Evolutionary conservation across 2,797 vertebrate genomes (phyloP).

Genomic region (Danionella dracula): DNA sequence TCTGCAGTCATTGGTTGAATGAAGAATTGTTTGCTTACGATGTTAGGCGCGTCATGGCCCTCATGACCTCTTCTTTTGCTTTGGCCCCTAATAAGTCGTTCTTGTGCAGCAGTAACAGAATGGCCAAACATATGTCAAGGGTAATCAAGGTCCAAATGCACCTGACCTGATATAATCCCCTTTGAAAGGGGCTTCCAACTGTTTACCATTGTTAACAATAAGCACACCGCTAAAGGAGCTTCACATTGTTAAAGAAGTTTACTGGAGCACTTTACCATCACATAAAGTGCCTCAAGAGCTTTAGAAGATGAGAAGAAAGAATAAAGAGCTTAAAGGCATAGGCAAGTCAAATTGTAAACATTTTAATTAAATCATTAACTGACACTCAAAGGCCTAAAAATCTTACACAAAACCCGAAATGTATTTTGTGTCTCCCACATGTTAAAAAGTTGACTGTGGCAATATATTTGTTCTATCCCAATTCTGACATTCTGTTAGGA

Average conservation of each 20-base stretch:
- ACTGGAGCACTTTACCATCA: conserved; percentile 65
- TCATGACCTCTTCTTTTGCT: conserved; percentile 55
- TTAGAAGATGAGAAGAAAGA: conserved; percentile 51
- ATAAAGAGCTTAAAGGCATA: not conserved
- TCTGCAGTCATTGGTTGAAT: conserved; percentile 45
- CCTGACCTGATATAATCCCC: conserved; percentile 79
- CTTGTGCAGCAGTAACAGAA: conserved; percentile 71
- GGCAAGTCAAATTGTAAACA: not conserved
- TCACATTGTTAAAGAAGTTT: conserved; percentile 59
- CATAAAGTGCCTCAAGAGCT: conserved; percentile 61
- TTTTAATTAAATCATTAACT: too few species aligned
- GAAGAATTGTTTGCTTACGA: conserved; percentile 48
- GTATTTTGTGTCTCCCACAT: too few species aligned
- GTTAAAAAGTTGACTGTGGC: too few species aligned
- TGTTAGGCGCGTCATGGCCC: conserved; percentile 65
- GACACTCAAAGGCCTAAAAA: too few species aligned
- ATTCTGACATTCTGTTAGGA: too few species aligned
- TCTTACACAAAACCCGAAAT: too few species aligned
- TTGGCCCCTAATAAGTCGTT: conserved; percentile 69
- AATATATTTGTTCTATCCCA: too few species aligned
- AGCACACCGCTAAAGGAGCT: conserved; percentile 54
- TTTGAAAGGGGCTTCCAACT: conserved; percentile 77
- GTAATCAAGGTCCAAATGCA: conserved; percentile 78
- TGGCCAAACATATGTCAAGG: conserved; percentile 81
- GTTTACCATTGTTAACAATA: conserved; percentile 73